Base-by-base conservation (phyloP, 2,113 vertebrate genomes). In the Boulengeromyrus knoepffleri region DNA sequence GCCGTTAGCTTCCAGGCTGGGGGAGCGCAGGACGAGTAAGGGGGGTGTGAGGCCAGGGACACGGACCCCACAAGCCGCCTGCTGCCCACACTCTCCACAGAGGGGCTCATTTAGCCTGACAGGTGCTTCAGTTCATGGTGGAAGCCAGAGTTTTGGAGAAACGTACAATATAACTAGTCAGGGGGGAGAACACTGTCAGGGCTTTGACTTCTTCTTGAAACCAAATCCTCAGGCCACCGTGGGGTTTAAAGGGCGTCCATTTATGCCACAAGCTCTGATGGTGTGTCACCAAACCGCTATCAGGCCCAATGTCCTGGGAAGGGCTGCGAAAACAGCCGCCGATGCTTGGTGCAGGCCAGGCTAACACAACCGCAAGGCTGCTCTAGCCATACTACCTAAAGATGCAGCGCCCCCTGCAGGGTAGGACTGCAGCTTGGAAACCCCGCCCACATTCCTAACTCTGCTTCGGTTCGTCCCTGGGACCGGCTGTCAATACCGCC, bases 11-110 rank as follows among this genome's bases (percentile, higher is more conserved):
- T 87, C 49, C 47, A 36, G 49, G 21, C 5, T 52, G 49, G 15
- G 39, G 47, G 21, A 17, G 45, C 17, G 50, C 45, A 19, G 47
- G 10, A 52, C 4, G 17, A 19, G 52, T 13, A 42, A 36, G 27
- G 21, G 53, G 90, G 88, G 74, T 39, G 17, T 66, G 91, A 87
- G 84, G 86, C 52, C 70, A 39, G 53, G 3, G 86, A 93, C 91
- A 91, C 92, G 91, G 89, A 45, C 90, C 89, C 88, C 85, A 12
- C 83, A 7, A 39, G 74, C 27, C 15, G 12, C 74, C 74, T 42
- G 74, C 31, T 17, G 74, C 36, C 36, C 74, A 19, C 74, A 39
- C 36, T 80, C 74, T 8, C 31, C 74, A 80, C 74, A 39, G 31
- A 80, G 74, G 15, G 74, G 62, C 62, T 70, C n/a, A 31, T 70